Evolutionary conservation across 2,888 invertebrate species (phyloP).

Genomic region (Orthosia incerta): DNA sequence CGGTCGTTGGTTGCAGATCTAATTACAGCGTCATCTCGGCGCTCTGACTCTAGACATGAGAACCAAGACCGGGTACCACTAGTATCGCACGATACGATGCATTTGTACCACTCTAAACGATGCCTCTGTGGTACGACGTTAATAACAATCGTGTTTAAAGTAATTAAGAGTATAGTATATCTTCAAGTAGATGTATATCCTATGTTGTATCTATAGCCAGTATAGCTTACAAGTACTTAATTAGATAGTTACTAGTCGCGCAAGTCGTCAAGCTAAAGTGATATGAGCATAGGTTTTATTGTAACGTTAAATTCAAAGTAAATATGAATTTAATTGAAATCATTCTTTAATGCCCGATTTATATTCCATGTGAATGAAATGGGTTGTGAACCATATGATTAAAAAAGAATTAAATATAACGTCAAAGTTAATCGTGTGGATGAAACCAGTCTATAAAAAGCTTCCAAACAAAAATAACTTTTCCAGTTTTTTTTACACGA

Average conservation of each 20-base stretch:
- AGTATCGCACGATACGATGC: slow-evolving; percentile 3
- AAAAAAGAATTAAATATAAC: no score
- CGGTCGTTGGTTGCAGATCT: slow-evolving; percentile 65
- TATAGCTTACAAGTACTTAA: no score
- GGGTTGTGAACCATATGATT: no score
- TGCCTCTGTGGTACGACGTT: background rate
- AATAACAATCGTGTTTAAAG: background rate
- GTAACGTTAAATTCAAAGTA: no score
- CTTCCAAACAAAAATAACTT: background rate
- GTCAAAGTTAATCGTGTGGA: background rate
- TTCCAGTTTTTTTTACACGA: background rate
- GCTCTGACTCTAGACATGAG: slow-evolving; percentile 8
- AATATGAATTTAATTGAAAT: no score
- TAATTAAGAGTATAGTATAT: background rate
- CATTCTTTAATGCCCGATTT: no score
- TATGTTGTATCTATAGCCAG: no score
- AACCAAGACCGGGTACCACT: slow-evolving; percentile 13
- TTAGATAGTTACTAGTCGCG: no score
- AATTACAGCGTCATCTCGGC: slow-evolving; percentile 75
- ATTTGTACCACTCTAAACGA: background rate
- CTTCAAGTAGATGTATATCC: no score
- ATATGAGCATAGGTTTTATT: no score
- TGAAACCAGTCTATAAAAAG: background rate
- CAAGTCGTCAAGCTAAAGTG: no score
- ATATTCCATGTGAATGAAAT: no score